Percentiles rank a stretch among this genome's conserved stretches.
These are phyloP conservation scores for Artemia franciscana DNA, from an alignment of 1,140 invertebrate genomes.

Conservation along the genomic window DNA sequence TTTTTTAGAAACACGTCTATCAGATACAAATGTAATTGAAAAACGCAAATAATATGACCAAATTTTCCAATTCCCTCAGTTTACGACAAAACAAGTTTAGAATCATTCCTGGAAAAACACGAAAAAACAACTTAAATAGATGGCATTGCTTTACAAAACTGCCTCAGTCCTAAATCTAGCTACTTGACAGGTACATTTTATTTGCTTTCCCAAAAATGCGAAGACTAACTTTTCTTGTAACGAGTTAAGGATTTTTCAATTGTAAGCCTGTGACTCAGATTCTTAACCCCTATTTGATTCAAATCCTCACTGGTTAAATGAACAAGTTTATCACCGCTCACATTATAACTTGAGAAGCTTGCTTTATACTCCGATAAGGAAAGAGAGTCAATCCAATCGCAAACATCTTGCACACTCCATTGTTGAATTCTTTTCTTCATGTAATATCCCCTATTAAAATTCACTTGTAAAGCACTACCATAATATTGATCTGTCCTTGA, in stretches of 20 bases:
- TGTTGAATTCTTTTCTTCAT: constrained; percentile 19
- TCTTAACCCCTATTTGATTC: constrained; percentile 27
- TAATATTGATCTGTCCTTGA: background rate
- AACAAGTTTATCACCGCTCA: constrained; percentile 25
- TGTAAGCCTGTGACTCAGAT: constrained; percentile 27
- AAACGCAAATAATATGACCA: too few relatives aligned
- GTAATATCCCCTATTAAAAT: constrained; percentile 13
- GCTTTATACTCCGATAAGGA: constrained; percentile 27
- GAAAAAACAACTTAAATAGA: too few relatives aligned
- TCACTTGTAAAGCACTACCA: background rate
- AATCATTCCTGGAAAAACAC: too few relatives aligned
- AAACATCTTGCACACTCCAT: constrained; percentile 26
- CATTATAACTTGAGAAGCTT: constrained; percentile 22
- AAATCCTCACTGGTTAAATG: constrained; percentile 26
- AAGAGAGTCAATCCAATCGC: constrained; percentile 26
- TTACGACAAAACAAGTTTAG: too few relatives aligned
- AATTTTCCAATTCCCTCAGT: too few relatives aligned
- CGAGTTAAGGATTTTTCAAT: constrained; percentile 23
- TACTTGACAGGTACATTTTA: too few relatives aligned
- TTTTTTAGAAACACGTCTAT: too few relatives aligned
- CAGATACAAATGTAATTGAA: too few relatives aligned
- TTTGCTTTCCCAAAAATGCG: too few relatives aligned
- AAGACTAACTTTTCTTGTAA: background rate
- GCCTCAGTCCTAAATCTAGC: too few relatives aligned
- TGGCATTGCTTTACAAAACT: too few relatives aligned